Evolutionary conservation across 2,888 invertebrate genomes (phyloP).

Genomic region (Drosophila conformis): DNA sequence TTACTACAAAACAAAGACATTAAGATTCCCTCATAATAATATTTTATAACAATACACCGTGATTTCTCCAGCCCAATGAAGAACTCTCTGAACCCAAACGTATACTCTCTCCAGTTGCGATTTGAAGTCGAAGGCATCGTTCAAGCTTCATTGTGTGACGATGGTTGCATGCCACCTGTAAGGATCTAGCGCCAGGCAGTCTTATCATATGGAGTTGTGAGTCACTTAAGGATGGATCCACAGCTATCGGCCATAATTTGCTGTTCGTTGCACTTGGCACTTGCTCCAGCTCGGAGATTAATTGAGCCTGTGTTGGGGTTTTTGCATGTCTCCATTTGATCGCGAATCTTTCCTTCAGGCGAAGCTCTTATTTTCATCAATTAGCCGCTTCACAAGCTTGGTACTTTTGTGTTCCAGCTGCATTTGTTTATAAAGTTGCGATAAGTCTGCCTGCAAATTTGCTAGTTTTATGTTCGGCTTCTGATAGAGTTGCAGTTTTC

Average conservation of each 20-base stretch:
- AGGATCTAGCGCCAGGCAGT: background rate
- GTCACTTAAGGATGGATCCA: background rate
- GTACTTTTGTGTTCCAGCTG: background rate
- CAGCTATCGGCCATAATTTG: background rate
- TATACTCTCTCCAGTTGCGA: slow-evolving; percentile 12
- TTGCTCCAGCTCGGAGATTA: background rate
- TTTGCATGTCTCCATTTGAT: background rate
- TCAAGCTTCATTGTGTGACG: slow-evolving; percentile 6
- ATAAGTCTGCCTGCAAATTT: background rate
- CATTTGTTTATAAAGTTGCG: background rate
- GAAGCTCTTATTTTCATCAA: background rate
- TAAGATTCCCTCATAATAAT: background rate
- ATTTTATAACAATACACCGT: background rate
- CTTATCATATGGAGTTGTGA: slow-evolving; percentile 2
- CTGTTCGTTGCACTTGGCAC: background rate
- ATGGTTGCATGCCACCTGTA: slow-evolving; percentile 19
- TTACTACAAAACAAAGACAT: slow-evolving; percentile 1
- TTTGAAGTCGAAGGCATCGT: slow-evolving; percentile 6
- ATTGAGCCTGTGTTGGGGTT: background rate
- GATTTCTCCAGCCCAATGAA: background rate
- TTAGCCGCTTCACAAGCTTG: background rate
- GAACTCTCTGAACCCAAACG: slow-evolving; percentile 1
- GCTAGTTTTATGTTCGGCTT: background rate
- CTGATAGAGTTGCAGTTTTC: background rate
- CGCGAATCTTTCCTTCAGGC: background rate